Evolutionary conservation across 1,140 invertebrate genomes (phyloP).

Genomic region (Pectinophora gossypiella): DNA sequence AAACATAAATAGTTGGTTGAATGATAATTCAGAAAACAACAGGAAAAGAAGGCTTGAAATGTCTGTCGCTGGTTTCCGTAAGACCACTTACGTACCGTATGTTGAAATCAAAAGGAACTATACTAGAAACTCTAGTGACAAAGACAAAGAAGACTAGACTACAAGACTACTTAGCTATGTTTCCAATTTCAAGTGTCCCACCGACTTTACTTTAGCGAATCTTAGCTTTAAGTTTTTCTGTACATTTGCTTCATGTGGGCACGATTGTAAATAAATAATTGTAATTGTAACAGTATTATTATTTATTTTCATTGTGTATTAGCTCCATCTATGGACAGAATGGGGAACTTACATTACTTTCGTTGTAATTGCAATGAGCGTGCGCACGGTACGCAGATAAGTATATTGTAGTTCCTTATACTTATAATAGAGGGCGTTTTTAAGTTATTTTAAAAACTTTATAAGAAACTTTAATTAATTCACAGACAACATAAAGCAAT

Average conservation of each 20-base stretch:
- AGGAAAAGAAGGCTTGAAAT: conserved; percentile 41
- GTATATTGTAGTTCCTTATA: not conserved
- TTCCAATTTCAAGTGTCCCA: conserved; percentile 16
- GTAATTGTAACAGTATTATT: not conserved
- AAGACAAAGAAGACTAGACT: not conserved
- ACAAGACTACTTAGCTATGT: too few species aligned
- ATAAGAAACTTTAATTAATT: too few species aligned
- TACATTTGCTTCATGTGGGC: conserved; percentile 2
- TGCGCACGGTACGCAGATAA: not conserved
- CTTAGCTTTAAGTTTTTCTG: not conserved
- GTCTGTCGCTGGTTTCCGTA: conserved; percentile 28
- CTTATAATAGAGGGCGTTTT: too few species aligned
- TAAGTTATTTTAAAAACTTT: too few species aligned
- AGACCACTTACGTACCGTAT: conserved; percentile 45
- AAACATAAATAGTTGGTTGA: conserved; percentile 32
- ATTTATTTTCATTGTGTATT: not conserved
- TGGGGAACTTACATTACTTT: not conserved
- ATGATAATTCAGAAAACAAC: conserved; percentile 45
- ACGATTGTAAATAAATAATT: conserved; percentile 19
- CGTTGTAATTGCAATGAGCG: not conserved
- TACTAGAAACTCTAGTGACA: conserved; percentile 12
- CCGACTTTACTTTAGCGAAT: conserved; percentile 23
- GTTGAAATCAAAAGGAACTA: conserved; percentile 52
- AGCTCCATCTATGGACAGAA: not conserved
- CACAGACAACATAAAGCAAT: too few species aligned